These are phyloP conservation scores for Etheostoma cragini DNA, from an alignment of 2,113 vertebrate species.

Conservation along the genomic window DNA sequence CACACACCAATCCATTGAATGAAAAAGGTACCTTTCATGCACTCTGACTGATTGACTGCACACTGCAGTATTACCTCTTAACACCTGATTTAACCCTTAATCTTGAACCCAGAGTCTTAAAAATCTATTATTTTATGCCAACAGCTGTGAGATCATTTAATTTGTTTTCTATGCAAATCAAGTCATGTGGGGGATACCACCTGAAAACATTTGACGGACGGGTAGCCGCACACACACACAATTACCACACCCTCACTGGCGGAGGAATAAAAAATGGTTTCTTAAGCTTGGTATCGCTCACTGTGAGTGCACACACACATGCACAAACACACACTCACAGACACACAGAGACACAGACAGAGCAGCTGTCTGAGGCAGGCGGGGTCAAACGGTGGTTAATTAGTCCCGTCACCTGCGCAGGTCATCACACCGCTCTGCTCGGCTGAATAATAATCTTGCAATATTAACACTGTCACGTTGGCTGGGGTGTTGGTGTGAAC, in stretches of 20 bases:
- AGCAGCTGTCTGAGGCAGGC: constrained; percentile 77
- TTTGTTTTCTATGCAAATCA: constrained; percentile 76
- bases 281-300: constrained; percentile 35
- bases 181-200: constrained; percentile 65
- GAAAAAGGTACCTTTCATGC: constrained; percentile 20
- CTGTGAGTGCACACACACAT: constrained; percentile 5
- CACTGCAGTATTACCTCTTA: constrained; percentile 41
- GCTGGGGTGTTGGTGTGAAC: constrained; percentile 65
- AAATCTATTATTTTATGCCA: constrained; percentile 55
- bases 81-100: constrained; percentile 44
- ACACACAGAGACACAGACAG: constrained; percentile 33
- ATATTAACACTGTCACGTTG: constrained; percentile 74
- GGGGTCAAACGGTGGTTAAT: constrained; percentile 82
- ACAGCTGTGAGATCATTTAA: constrained; percentile 70
- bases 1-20: constrained; percentile 33
- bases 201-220: constrained; percentile 69
- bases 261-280: constrained; percentile 53
- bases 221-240: constrained; percentile 53
- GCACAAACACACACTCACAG: constrained; percentile 14
- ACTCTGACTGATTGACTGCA: constrained; percentile 64
- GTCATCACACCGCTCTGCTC: constrained; percentile 77
- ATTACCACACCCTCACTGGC: constrained; percentile 58
- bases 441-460: constrained; percentile 76
- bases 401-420: constrained; percentile 79
- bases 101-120: constrained; percentile 38